A percentile compares a stretch with the other conserved stretches of the same genome.
Evolutionary conservation across 2,797 vertebrate species (phyloP).

Genomic region (Steatocranus sp.): DNA sequence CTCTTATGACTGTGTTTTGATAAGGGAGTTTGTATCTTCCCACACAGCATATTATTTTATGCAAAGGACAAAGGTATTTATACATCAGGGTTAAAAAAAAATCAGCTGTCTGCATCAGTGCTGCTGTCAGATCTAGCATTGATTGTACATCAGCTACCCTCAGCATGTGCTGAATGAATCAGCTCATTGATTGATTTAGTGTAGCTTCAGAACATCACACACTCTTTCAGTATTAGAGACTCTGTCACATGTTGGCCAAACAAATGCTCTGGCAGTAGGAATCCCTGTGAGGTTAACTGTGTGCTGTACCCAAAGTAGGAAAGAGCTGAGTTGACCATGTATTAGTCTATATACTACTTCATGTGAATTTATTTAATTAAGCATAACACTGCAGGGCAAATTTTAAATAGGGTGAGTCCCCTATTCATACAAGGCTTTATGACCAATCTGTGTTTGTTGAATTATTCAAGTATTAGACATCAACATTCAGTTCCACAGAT

Average conservation of each 20-base stretch:
- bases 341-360: background rate
- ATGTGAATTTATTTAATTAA: background rate
- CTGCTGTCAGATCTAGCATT: slow-evolving; percentile 41
- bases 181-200: slow-evolving; percentile 50
- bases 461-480: background rate
- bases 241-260: slow-evolving; percentile 26
- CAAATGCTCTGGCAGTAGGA: background rate
- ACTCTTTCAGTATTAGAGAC: slow-evolving; percentile 28
- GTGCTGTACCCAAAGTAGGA: background rate
- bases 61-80: background rate
- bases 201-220: slow-evolving; percentile 39
- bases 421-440: background rate
- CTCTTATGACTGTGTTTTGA: background rate
- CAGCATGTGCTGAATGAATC: slow-evolving; percentile 54
- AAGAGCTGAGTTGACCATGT: background rate
- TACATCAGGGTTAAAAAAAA: background rate
- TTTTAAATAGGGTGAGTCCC: background rate
- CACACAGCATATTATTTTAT: background rate
- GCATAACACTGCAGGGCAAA: background rate
- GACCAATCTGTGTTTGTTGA: background rate
- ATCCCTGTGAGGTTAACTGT: background rate
- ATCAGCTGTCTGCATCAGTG: background rate
- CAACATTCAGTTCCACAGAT: slow-evolving; percentile 9
- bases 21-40: background rate
- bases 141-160: slow-evolving; percentile 36